Evolutionary conservation across 2,797 vertebrate species (phyloP).

Genomic region (Protosalanx chinensis): DNA sequence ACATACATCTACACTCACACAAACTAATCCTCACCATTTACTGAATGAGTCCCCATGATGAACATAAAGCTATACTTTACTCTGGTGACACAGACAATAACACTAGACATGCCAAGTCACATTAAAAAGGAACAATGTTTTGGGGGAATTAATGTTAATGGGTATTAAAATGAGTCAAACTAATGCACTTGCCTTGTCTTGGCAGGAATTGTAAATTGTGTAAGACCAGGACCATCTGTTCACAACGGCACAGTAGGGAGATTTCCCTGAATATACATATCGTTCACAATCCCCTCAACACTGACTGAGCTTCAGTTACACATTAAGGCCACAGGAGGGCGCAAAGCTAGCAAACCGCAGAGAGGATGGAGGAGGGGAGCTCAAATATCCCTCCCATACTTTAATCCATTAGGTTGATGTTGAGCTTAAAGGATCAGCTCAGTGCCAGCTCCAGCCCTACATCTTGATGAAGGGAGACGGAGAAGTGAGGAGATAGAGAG

Average conservation of each 20-base stretch:
- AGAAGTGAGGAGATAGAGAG: background rate
- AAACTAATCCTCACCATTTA: background rate
- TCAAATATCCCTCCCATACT: background rate
- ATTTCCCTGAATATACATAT: constrained; percentile 59
- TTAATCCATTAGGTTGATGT: background rate
- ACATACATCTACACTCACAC: no score
- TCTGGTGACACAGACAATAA: background rate
- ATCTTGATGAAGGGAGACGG: background rate
- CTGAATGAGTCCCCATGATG: background rate
- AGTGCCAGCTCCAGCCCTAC: background rate
- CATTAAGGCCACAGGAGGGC: constrained; percentile 58
- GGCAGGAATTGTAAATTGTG: constrained; percentile 18
- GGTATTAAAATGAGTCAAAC: constrained; percentile 34
- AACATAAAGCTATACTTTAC: background rate
- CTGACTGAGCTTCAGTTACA: constrained; percentile 38
- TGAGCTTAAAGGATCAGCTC: background rate
- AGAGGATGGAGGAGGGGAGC: background rate
- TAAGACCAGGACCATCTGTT: constrained; percentile 58
- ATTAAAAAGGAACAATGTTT: background rate
- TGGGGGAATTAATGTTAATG: constrained; percentile 28
- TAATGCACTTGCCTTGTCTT: constrained; percentile 32
- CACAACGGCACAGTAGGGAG: constrained; percentile 32
- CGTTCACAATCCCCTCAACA: constrained; percentile 50
- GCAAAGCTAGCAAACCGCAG: background rate
- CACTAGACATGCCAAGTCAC: no score